A percentile compares a stretch with the other conserved stretches of the same genome.
phyloP scores from a whole-genome alignment of 2,797 vertebrate species.

The Pempheris klunzingeri region DNA sequence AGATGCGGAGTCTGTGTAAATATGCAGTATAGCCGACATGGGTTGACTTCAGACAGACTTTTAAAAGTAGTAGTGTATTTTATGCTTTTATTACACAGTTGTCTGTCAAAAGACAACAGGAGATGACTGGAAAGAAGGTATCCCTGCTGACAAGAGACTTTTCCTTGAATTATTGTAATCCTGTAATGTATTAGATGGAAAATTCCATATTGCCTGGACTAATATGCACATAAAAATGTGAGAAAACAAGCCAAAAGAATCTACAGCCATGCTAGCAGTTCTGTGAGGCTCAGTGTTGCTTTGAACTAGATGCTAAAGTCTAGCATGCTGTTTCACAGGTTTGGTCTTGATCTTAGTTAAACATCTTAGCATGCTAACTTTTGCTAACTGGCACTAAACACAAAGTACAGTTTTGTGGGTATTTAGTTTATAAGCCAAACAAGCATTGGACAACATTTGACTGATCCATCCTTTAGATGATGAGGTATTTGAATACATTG shows the following conservation, averaged over 20 bases:
- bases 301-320: background rate
- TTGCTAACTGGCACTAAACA: background rate
- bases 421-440: background rate
- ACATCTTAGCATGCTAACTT: background rate
- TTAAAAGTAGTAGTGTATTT: background rate
- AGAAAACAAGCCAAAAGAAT: background rate
- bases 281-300: too few relatives aligned
- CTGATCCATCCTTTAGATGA: background rate
- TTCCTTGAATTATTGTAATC: background rate
- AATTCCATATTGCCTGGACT: background rate
- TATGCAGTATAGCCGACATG: background rate
- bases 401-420: background rate
- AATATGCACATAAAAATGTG: background rate
- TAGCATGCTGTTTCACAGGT: background rate
- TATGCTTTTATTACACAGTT: background rate
- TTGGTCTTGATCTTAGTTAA: background rate
- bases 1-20: background rate
- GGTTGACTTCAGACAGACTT: background rate
- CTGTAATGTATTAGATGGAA: background rate
- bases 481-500: background rate
- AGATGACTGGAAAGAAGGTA: constrained; percentile 1
- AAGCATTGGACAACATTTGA: background rate
- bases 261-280: background rate
- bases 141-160: too few relatives aligned
- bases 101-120: background rate